phyloP scores from a whole-genome alignment of 2,113 vertebrate genomes.

The Penelope pileata region DNA sequence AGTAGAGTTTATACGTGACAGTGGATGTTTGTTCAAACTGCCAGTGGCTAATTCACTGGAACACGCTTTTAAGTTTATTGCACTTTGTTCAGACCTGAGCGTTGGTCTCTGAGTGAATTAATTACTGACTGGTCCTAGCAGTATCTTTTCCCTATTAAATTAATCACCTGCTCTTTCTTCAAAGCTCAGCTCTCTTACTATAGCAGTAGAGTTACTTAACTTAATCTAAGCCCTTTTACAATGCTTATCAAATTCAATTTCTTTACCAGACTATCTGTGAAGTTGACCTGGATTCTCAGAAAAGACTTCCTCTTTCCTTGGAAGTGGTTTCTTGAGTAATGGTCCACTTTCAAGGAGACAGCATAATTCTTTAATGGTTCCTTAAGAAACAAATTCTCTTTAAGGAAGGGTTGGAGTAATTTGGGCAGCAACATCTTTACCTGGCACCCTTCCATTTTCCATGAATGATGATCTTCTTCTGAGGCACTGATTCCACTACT shows the following conservation, averaged over 20 bases:
- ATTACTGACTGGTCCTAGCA: conserved; percentile 49
- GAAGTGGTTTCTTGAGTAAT: conserved; percentile 35
- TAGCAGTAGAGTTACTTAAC: conserved; percentile 38
- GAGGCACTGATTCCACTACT: not conserved
- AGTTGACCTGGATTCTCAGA: conserved; percentile 28
- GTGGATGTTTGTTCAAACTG: not conserved
- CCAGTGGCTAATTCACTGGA: not conserved
- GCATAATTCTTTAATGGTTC: not conserved
- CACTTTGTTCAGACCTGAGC: conserved; percentile 34
- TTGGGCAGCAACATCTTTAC: not conserved
- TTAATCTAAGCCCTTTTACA: conserved; percentile 44
- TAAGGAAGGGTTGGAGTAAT: not conserved
- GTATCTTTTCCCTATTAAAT: conserved; percentile 46
- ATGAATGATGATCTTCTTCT: not conserved
- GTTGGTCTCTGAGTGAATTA: conserved; percentile 53
- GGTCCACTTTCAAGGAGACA: conserved; percentile 13
- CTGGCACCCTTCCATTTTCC: not conserved
- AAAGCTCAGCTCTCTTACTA: conserved; percentile 29
- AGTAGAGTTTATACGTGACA: not conserved
- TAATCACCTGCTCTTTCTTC: conserved; percentile 27
- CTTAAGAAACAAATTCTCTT: conserved; percentile 32
- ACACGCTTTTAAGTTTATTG: conserved; percentile 13
- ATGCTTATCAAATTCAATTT: not conserved
- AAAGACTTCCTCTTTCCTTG: not conserved
- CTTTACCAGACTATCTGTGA: not conserved